A percentile compares a stretch with the other conserved stretches of the same genome.
These are phyloP conservation scores for Lampris megalopsis DNA, from an alignment of 2,113 vertebrate species.

Conservation along the genomic window DNA sequence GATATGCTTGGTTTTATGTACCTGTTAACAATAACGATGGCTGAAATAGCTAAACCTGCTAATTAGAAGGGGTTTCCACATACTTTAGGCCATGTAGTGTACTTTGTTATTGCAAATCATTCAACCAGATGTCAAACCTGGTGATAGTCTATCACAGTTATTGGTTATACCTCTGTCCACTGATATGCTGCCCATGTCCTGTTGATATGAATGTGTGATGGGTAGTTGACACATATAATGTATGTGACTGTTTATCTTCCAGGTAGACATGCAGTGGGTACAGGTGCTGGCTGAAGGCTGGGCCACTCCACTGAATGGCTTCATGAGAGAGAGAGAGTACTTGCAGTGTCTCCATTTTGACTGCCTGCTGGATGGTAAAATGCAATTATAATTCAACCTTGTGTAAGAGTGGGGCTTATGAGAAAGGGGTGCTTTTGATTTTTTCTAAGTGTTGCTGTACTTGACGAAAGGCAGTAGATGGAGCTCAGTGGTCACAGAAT, in stretches of 20 bases:
- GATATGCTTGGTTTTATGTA: too few species aligned
- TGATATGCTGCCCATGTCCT: not conserved
- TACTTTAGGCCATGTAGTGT: too few species aligned
- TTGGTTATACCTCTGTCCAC: not conserved
- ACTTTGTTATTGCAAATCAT: too few species aligned
- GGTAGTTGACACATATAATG: not conserved
- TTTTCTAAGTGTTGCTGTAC: not conserved
- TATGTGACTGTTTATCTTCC: slow-evolving; percentile 28
- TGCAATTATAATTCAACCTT: not conserved
- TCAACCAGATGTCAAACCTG: too few species aligned
- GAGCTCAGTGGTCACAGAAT: slow-evolving; percentile 7
- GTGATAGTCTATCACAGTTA: not conserved
- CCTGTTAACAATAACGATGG: too few species aligned
- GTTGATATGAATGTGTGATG: not conserved
- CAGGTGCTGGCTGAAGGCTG: slow-evolving; percentile 98
- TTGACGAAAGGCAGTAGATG: slow-evolving; percentile 15
- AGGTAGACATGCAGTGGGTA: slow-evolving; percentile 99
- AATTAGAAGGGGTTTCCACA: too few species aligned
- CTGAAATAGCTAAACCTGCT: too few species aligned
- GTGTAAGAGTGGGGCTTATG: too few species aligned
- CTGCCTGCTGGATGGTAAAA: slow-evolving; percentile 94
- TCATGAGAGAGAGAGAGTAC: slow-evolving; percentile 97
- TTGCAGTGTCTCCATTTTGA: slow-evolving; percentile 98
- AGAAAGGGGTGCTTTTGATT: too few species aligned
- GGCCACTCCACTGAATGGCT: slow-evolving; percentile 97